Evolutionary conservation across 1,140 invertebrate genomes (phyloP).

Genomic region (Homalodisca vitripennis): DNA sequence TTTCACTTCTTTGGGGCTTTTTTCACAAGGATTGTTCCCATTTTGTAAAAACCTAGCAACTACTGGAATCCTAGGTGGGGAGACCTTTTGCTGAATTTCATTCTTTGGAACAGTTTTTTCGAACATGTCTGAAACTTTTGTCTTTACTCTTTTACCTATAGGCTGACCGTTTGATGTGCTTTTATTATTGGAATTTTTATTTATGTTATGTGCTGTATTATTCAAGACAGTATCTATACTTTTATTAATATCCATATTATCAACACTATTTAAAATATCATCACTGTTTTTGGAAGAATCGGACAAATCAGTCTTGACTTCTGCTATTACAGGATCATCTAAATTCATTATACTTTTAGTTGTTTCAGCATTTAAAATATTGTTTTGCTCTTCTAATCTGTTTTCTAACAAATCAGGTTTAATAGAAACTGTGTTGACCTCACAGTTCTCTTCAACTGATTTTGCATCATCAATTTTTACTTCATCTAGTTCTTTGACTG

Average conservation of each 20-base stretch:
- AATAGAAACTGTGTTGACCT: too few species aligned
- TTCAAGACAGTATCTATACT: neutral
- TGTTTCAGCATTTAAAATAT: too few species aligned
- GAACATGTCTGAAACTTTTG: constrained; percentile 7
- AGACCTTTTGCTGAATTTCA: neutral
- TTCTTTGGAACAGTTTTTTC: neutral
- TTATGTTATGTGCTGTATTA: neutral
- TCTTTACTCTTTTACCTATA: constrained; percentile 5
- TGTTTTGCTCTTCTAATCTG: too few species aligned
- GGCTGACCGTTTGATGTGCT: neutral
- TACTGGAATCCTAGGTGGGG: neutral
- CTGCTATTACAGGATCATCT: too few species aligned
- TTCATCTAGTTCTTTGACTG: too few species aligned
- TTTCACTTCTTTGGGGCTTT: constrained; percentile 12
- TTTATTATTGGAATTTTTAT: neutral
- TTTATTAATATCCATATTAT: neutral
- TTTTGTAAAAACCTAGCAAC: constrained; percentile 1
- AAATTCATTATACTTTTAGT: too few species aligned
- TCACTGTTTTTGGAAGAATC: neutral
- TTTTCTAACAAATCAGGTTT: too few species aligned
- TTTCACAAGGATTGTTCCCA: neutral
- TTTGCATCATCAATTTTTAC: too few species aligned
- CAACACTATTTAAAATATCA: neutral
- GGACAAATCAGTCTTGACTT: too few species aligned
- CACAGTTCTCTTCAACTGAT: too few species aligned